Evolutionary conservation across 1,140 invertebrate genomes (phyloP), one percentile per base, ranked within the genome.

Genomic region (Eufriesea mexicana): DNA sequence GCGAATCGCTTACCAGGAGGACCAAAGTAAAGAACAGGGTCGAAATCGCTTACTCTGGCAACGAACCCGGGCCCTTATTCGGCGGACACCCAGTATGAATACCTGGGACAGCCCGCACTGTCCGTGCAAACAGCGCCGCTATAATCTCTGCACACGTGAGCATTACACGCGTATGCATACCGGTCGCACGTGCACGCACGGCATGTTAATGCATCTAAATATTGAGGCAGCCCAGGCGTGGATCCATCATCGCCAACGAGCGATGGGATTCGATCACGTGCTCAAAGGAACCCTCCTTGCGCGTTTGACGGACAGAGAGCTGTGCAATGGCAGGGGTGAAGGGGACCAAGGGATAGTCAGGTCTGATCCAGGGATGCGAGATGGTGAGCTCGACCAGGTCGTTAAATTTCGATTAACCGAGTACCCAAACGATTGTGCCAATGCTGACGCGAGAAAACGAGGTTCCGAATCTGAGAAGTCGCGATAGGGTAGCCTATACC

Each of bases 61-160:
- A 20, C 23, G 14, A 67, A 45, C 6, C 18, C 6, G 12, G 1
- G 8, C 42, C 14, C 7, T 5, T 18, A 20, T 14, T 66, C 16
- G 0, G 49, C 6, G n/a, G 9, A 23, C 35, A 55, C 62, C 28
- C 20, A 7, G 54, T 54, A 55, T 25, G 51, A 79, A 68, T 47
- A 28, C 10, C 20, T 5, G 12, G 10, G 49, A n/a, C 54, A 76
- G 16, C 28, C 12, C 10, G 8, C 49, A 28, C 10, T 49, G 42
- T 6, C 35, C 54, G 42, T 5, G 45, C 79, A 81, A 75, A 81
- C 79, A 67, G 2, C 2, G 6, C 28, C 42, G 64, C 70, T 76
- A 87, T 87, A 87, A 87, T 87, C 76, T 86, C 62, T 35, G 71
- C 62, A 79, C 80, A 86, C 75, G 74, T 74, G 70, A 47, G 62